Percentiles rank a stretch among this genome's conserved stretches.
Conservation (phyloP, 2,888 invertebrate species). For the Erpobdella octoculata region DNA sequence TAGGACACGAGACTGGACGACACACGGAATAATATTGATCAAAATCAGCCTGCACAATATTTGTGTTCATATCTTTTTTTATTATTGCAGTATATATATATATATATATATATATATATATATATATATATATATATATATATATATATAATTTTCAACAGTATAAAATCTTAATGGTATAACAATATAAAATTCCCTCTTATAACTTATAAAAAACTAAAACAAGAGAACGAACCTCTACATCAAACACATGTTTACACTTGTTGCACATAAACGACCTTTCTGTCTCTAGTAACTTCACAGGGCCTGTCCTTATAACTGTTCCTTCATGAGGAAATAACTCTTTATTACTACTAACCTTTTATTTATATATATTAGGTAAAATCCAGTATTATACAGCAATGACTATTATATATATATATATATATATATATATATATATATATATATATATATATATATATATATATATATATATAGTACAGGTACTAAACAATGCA, state of each 20-base stretch:
- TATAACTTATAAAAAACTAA: background rate
- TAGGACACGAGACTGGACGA: constrained; percentile 57
- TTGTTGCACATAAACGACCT: constrained; percentile 68
- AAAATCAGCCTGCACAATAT: constrained; percentile 58
- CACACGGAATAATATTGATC: constrained; percentile 60
- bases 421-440: too few species aligned
- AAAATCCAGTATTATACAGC: too few species aligned
- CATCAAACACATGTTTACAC: constrained; percentile 63
- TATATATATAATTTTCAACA: background rate
- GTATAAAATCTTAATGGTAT: background rate
- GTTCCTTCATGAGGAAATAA: constrained; percentile 53
- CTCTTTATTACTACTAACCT: too few species aligned
- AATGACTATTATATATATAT: too few species aligned
- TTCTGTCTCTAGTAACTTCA: constrained; percentile 69
- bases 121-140: background rate
- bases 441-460: too few species aligned
- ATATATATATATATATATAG: too few species aligned
- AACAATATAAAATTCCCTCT: background rate
- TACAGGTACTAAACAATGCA: background rate
- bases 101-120: background rate
- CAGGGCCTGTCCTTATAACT: constrained; percentile 67
- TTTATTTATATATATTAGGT: too few species aligned
- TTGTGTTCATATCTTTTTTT: background rate
- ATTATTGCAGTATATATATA: background rate
- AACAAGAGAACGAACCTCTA: constrained; percentile 55